Evolutionary conservation across 2,797 vertebrate genomes (phyloP).

Genomic region (Spatula versicolor): DNA sequence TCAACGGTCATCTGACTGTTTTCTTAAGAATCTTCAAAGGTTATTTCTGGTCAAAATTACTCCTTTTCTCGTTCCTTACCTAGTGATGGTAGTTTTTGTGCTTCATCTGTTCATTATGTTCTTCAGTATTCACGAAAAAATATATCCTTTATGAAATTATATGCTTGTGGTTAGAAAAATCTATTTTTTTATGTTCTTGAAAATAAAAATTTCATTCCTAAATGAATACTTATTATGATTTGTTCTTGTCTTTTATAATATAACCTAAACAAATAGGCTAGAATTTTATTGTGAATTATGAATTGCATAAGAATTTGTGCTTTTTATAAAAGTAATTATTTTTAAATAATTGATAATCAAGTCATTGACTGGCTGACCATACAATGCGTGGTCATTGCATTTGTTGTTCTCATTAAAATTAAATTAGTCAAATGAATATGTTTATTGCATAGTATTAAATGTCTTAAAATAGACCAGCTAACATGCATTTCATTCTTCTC

Average conservation of each 20-base stretch:
- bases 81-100: not conserved
- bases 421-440: not conserved
- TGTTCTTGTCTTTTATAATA: conserved; percentile 1
- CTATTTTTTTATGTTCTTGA: not conserved
- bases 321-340: not conserved
- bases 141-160: not conserved
- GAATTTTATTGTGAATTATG: not conserved
- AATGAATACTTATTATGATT: not conserved
- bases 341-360: not conserved
- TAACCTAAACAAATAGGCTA: not conserved
- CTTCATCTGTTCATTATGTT: not conserved
- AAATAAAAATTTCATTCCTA: not conserved
- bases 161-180: not conserved
- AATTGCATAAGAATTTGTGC: not conserved
- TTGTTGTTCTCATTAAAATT: not conserved
- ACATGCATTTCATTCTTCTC: not conserved
- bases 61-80: not conserved
- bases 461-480: not conserved
- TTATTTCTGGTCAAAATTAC: conserved; percentile 36
- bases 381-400: fast-evolving
- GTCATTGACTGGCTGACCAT: not conserved
- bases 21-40: conserved; percentile 36
- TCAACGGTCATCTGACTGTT: conserved; percentile 34
- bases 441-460: not conserved
- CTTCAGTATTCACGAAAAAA: not conserved